These are phyloP conservation scores for Platygyra sinensis DNA, from an alignment of 64 coral and sea anemone genomes.

Conservation along the genomic window DNA sequence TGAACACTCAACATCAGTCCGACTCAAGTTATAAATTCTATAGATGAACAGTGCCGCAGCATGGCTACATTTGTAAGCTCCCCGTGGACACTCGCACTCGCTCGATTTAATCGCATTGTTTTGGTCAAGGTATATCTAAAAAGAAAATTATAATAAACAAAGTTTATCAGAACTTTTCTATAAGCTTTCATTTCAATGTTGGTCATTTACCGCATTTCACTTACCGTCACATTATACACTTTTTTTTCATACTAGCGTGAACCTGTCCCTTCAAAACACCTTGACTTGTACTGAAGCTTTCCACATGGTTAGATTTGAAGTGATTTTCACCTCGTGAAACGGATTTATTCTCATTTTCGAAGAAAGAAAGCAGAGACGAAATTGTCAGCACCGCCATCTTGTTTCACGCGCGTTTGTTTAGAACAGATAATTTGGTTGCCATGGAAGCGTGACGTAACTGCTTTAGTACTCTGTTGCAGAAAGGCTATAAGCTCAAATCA, in stretches of 20 bases:
- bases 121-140: no score
- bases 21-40: constrained; percentile 13
- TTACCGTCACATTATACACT: no score
- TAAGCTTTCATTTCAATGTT: no score
- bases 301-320: constrained; percentile 43
- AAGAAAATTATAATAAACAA: no score
- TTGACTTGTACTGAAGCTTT: constrained; percentile 31
- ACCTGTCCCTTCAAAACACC: constrained; percentile 51
- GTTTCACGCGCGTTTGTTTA: constrained; percentile 27
- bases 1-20: constrained; percentile 36
- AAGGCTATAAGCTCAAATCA: no score
- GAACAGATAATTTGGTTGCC: constrained; percentile 22
- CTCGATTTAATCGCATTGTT: no score
- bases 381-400: constrained; percentile 26
- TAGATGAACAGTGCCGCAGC: constrained; percentile 1
- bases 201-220: no score
- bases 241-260: constrained; percentile 62
- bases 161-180: no score
- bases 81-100: constrained; percentile 32
- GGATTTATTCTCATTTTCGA: constrained; percentile 15
- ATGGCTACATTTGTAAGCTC: constrained; percentile 38
- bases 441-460: constrained; percentile 18
- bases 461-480: constrained; percentile 61
- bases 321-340: constrained; percentile 39
- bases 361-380: constrained; percentile 42